A percentile compares a stretch with the other conserved stretches of the same genome.
Evolutionary conservation across 2,888 invertebrate genomes (phyloP).

Genomic region (Cyclophora albipunctata): DNA sequence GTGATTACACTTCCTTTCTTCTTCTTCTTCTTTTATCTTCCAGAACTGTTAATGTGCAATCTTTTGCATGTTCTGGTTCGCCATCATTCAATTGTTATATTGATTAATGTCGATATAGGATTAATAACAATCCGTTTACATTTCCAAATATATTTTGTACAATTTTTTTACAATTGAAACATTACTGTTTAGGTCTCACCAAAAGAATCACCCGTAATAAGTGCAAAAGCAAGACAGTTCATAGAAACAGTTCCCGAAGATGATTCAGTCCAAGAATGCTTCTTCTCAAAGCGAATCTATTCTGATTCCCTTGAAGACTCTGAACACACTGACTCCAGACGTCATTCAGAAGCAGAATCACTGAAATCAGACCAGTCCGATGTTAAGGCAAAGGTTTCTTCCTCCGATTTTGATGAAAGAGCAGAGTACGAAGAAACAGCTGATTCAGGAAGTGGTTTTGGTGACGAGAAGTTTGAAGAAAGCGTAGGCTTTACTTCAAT

Average conservation of each 20-base stretch:
- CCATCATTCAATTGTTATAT: too few species aligned
- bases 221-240: slow-evolving; percentile 70
- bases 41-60: too few species aligned
- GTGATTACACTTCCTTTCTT: too few species aligned
- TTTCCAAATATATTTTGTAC: too few species aligned
- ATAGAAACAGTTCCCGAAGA: slow-evolving; percentile 74
- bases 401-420: slow-evolving; percentile 69
- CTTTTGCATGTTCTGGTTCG: too few species aligned
- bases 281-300: slow-evolving; percentile 71
- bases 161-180: too few species aligned
- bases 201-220: slow-evolving; percentile 68
- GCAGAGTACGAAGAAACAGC: slow-evolving; percentile 67
- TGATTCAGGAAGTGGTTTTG: slow-evolving; percentile 69
- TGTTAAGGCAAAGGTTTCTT: slow-evolving; percentile 62
- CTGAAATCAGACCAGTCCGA: slow-evolving; percentile 71
- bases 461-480: slow-evolving; percentile 69
- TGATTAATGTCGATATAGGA: too few species aligned
- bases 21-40: too few species aligned
- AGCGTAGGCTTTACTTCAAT: slow-evolving; percentile 63
- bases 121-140: too few species aligned
- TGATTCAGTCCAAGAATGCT: slow-evolving; percentile 71
- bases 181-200: slow-evolving; percentile 37
- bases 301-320: slow-evolving; percentile 72
- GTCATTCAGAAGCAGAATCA: slow-evolving; percentile 71
- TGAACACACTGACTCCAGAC: slow-evolving; percentile 66